Evolutionary conservation across 2,797 vertebrate species (phyloP).

Genomic region (Paramormyrops hopkinsi): DNA sequence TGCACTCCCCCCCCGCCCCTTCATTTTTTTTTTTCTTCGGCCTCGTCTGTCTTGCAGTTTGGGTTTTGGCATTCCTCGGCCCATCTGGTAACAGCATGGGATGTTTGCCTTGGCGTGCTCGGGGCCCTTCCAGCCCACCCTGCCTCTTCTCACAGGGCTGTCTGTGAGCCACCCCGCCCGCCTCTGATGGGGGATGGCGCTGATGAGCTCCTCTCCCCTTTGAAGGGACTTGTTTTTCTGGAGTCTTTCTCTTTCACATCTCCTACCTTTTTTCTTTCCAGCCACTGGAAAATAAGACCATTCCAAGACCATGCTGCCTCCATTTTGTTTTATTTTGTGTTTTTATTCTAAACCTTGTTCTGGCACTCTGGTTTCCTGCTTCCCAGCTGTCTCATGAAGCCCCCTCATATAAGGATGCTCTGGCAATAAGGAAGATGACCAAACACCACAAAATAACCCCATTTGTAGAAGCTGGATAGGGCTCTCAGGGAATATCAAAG

Average conservation of each 20-base stretch:
- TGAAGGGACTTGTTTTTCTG: background rate
- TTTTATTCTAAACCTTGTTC: background rate
- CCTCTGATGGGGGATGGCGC: background rate
- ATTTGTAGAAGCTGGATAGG: background rate
- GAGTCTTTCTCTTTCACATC: background rate
- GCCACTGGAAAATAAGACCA: background rate
- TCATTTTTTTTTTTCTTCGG: slow-evolving; percentile 34
- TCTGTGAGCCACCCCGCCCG: background rate
- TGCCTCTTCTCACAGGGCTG: background rate
- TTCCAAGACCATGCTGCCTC: background rate
- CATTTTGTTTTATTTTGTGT: background rate
- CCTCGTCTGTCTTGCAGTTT: slow-evolving; percentile 36
- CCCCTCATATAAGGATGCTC: background rate
- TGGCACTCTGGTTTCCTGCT: background rate
- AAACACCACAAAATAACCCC: background rate
- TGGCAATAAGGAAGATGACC: background rate
- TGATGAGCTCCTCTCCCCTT: background rate
- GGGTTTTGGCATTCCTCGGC: slow-evolving; percentile 60
- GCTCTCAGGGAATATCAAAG: background rate
- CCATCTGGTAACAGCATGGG: slow-evolving; percentile 66
- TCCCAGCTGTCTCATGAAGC: background rate
- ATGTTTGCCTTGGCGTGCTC: slow-evolving; percentile 60
- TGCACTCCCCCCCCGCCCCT: slow-evolving; percentile 34
- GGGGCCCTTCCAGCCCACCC: background rate
- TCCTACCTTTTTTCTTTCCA: background rate